Base-by-base conservation (phyloP, 2,113 vertebrate species). In the Lagopus leucura region DNA sequence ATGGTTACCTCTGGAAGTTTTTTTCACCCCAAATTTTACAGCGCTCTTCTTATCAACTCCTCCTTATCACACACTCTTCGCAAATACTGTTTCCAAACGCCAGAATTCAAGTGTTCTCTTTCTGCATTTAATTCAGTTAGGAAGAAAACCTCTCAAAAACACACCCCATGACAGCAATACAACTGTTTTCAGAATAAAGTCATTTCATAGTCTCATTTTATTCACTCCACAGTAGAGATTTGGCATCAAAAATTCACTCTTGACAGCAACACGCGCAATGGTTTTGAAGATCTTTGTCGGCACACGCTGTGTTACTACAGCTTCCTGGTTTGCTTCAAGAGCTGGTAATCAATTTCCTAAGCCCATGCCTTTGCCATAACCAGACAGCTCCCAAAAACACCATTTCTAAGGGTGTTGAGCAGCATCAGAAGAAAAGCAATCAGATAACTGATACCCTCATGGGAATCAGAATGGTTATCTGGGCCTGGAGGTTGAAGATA, bases 321-420 rank as follows among this genome's bases (percentile, higher is more conserved):
- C 38, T 82, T 50, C 57, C 50, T 55, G 75, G 60, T 83, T 45
- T 80, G 24, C 45, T 83, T 66, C 42, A 70, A 70, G 92, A 54
- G 3, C 25, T 11, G 48, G 25, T 11, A 64, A 57, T 64, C 76
- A 63, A 90, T 28, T n/a, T 70, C 61, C 67, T 34, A 43, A 91
- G 52, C 17, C n/a, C 1, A 0, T 1, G 2, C 30, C 17, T 71
- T 80, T 76, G 80, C 72, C 32, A n/a, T 34, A 34, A 22, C 21
- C 0, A 3, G 54, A n/a, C 0, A 1, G 64, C 32, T 80, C 60
- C n/a, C 0, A 6, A 92, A 75, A 21, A 16, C n/a, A 43, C 10
- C 27, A 38, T 58, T 65, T 15, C 34, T 54, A 65, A 50, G 38
- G 8, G 17, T 15, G 13, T 18, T 55, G 25, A 72, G 75, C 65